phyloP scores from a whole-genome alignment of 2,888 invertebrate species.

The Euspilapteryx auroguttella region DNA sequence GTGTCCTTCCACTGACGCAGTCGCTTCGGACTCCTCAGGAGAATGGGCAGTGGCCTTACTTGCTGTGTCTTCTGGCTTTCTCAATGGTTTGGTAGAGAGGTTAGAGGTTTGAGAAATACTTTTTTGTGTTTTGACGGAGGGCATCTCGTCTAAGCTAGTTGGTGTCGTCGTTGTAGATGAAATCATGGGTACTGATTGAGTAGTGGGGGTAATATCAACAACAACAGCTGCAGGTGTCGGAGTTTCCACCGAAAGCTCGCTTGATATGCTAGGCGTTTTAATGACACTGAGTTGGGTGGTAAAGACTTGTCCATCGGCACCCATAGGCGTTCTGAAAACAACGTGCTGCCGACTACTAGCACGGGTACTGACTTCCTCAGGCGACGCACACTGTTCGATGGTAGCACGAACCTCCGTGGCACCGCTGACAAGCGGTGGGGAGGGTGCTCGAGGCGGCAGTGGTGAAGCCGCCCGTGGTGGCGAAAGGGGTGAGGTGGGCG shows the following conservation, averaged over 20 bases:
- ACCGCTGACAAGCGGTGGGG: slow-evolving; percentile 1
- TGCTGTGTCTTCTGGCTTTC: background rate
- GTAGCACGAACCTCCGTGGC: slow-evolving; percentile 2
- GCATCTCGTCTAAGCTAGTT: slow-evolving; percentile 7
- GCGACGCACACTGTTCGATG: slow-evolving; percentile 4
- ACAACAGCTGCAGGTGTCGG: background rate
- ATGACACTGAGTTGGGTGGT: slow-evolving; percentile 67
- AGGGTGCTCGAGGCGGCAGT: slow-evolving; percentile 1
- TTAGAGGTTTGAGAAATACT: too few relatives aligned
- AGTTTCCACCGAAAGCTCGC: slow-evolving; percentile 56
- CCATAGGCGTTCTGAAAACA: slow-evolving; percentile 69
- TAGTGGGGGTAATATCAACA: background rate
- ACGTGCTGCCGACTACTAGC: slow-evolving; percentile 27
- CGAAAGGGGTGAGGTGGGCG: slow-evolving; percentile 1
- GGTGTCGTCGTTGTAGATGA: slow-evolving; percentile 3
- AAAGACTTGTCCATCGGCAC: slow-evolving; percentile 71
- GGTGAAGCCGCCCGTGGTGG: slow-evolving; percentile 3
- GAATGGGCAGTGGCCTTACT: background rate
- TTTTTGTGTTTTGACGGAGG: too few relatives aligned
- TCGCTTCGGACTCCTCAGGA: background rate
- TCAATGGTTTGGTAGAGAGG: background rate
- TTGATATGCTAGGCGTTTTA: slow-evolving; percentile 65
- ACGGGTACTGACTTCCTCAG: background rate
- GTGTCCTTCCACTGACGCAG: slow-evolving; percentile 24
- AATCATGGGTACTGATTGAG: background rate